A percentile compares a stretch with the other conserved stretches of the same genome.
Conservation (phyloP, 2,888 invertebrate genomes). For the Erannis defoliaria region DNA sequence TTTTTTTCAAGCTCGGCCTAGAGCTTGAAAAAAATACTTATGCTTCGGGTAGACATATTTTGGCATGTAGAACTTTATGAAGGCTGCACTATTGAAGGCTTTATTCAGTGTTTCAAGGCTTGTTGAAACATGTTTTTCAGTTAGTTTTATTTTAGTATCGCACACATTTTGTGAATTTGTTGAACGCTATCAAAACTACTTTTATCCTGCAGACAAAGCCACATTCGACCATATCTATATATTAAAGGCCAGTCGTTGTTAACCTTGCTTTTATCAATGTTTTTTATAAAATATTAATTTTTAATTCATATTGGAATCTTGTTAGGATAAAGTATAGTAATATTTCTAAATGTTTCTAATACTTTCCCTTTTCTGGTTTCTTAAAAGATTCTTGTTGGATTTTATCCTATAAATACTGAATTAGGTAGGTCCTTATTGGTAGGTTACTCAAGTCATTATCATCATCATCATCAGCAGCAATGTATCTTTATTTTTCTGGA, state of each 20-base stretch:
- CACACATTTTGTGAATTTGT: slow-evolving; percentile 7
- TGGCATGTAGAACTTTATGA: background rate
- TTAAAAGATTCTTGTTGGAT: background rate
- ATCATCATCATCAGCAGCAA: slow-evolving; percentile 2
- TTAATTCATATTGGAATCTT: slow-evolving; percentile 57
- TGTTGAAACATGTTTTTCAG: background rate
- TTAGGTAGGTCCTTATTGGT: background rate
- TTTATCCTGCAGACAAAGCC: slow-evolving; percentile 43
- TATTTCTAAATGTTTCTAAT: background rate
- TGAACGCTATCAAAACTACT: slow-evolving; percentile 21
- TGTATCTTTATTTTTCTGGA: background rate
- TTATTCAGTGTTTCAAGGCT: background rate
- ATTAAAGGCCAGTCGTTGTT: slow-evolving; percentile 53
- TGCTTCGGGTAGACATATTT: background rate
- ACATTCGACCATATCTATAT: slow-evolving; percentile 47
- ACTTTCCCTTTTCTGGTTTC: background rate
- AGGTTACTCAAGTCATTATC: background rate
- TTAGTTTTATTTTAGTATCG: background rate
- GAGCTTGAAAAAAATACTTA: background rate
- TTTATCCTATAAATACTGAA: background rate
- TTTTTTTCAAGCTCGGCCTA: background rate
- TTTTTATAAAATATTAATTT: slow-evolving; percentile 36
- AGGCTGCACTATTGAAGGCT: background rate
- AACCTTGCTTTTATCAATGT: slow-evolving; percentile 55
- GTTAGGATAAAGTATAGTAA: slow-evolving; percentile 33